These are phyloP conservation scores for Suillia variegata DNA, from an alignment of 2,888 invertebrate genomes.

Conservation along the genomic window DNA sequence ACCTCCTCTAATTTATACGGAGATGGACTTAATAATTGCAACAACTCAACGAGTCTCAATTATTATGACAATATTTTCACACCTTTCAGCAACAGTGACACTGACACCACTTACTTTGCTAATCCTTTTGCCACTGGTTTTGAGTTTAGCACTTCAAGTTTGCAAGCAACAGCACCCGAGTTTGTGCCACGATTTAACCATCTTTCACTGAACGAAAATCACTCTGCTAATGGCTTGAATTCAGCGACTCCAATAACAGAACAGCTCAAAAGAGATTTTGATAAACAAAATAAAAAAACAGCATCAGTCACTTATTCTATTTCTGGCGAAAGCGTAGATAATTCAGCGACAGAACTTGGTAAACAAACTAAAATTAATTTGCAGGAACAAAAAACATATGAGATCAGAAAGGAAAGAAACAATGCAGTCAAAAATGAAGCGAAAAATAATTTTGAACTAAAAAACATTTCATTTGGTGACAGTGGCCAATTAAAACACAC, in stretches of 20 bases:
- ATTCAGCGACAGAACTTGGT: too few relatives aligned
- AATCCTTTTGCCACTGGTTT: constrained; percentile 50
- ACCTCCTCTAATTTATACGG: constrained; percentile 28
- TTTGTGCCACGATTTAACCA: constrained; percentile 57
- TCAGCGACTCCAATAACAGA: not conserved
- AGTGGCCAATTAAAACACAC: constrained; percentile 19
- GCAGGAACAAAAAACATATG: constrained; percentile 15
- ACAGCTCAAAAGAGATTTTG: constrained; percentile 5
- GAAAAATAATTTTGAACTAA: constrained; percentile 35
- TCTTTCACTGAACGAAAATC: constrained; percentile 36
- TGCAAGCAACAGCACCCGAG: constrained; percentile 56
- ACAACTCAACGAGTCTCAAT: constrained; percentile 11
- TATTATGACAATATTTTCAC: constrained; percentile 33
- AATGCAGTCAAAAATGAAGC: constrained; percentile 35
- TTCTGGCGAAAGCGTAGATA: not conserved
- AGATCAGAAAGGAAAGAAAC: constrained; percentile 23
- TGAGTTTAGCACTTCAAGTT: constrained; percentile 48
- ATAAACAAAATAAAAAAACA: constrained; percentile 11
- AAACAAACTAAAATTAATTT: constrained; percentile 9
- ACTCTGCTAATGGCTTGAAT: not conserved
- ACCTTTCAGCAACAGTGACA: constrained; percentile 33
- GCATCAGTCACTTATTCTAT: not conserved
- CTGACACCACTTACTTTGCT: constrained; percentile 29
- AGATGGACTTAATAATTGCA: constrained; percentile 6
- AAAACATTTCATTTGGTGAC: not conserved